Percentiles rank a stretch among this genome's conserved stretches.
These are phyloP conservation scores for Irena cyanogastra DNA, from an alignment of 2,113 vertebrate genomes.

Conservation along the genomic window DNA sequence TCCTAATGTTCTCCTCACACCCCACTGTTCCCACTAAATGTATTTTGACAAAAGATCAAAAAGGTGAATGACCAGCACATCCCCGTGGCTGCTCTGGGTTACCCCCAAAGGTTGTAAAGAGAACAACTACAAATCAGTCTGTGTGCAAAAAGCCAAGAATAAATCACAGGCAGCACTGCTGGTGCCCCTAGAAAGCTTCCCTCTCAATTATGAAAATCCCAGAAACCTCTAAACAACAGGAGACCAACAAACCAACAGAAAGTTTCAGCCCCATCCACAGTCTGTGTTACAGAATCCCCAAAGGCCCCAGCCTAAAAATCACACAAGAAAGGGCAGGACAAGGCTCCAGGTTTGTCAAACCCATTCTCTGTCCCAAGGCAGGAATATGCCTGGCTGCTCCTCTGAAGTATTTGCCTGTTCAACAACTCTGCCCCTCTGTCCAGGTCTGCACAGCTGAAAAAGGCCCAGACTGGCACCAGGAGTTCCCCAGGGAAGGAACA, in stretches of 20 bases:
- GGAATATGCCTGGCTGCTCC: background rate
- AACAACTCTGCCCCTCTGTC: background rate
- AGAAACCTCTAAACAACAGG: background rate
- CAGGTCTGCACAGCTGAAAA: background rate
- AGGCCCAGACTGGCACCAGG: background rate
- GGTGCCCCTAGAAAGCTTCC: background rate
- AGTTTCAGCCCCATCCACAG: background rate
- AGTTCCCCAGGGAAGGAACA: background rate
- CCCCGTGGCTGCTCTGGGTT: background rate
- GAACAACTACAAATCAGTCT: background rate
- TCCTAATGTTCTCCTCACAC: background rate
- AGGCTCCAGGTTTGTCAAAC: background rate
- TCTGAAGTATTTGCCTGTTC: background rate
- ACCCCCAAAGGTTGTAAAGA: background rate
- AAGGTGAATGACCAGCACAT: background rate
- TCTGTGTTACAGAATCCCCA: background rate
- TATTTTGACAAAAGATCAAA: conserved; percentile 24
- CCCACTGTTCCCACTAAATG: conserved; percentile 22
- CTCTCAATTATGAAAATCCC: background rate
- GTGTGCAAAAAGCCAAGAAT: background rate
- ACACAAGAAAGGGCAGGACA: background rate
- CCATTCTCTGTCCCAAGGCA: background rate
- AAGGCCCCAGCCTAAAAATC: background rate
- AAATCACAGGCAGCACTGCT: background rate
- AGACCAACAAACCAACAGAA: background rate